These are phyloP conservation scores for Rhinophrynus dorsalis DNA, from an alignment of 2,797 vertebrate genomes.

Conservation along the genomic window DNA sequence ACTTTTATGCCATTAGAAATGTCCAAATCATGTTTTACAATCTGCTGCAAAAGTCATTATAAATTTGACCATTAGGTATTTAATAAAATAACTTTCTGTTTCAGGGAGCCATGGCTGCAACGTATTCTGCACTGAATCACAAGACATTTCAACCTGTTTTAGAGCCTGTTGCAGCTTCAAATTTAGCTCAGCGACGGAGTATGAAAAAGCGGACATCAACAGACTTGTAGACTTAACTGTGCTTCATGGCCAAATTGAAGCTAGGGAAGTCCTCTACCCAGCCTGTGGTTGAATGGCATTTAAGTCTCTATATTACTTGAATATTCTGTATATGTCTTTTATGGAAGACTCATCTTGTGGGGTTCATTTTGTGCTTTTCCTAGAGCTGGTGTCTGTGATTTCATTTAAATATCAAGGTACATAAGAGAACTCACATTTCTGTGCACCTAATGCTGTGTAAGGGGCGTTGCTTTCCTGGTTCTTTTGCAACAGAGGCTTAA, in stretches of 20 bases:
- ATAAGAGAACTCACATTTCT: conserved; percentile 54
- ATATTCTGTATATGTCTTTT: conserved; percentile 68
- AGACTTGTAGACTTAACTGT: conserved; percentile 81
- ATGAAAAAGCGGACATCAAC: conserved; percentile 98
- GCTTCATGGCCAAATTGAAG: conserved; percentile 57
- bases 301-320: conserved; percentile 72
- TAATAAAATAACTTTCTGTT: no score
- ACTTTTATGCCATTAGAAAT: no score
- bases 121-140: conserved; percentile 91
- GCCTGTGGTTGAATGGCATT: conserved; percentile 61
- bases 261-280: conserved; percentile 60
- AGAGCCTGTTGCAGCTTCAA: conserved; percentile 94
- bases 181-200: conserved; percentile 92
- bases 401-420: conserved; percentile 59
- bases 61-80: no score
- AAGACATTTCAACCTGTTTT: conserved; percentile 92
- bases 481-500: background rate
- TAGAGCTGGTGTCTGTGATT: conserved; percentile 56
- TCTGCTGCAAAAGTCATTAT: no score
- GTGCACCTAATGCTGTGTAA: conserved; percentile 59
- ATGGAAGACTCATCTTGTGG: conserved; percentile 57
- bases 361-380: conserved; percentile 60
- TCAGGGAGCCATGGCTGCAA: conserved; percentile 91
- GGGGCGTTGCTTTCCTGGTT: background rate
- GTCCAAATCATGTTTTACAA: no score